phyloP scores from a whole-genome alignment of 2,797 vertebrate genomes.

The Sarcophilus harrisii region DNA sequence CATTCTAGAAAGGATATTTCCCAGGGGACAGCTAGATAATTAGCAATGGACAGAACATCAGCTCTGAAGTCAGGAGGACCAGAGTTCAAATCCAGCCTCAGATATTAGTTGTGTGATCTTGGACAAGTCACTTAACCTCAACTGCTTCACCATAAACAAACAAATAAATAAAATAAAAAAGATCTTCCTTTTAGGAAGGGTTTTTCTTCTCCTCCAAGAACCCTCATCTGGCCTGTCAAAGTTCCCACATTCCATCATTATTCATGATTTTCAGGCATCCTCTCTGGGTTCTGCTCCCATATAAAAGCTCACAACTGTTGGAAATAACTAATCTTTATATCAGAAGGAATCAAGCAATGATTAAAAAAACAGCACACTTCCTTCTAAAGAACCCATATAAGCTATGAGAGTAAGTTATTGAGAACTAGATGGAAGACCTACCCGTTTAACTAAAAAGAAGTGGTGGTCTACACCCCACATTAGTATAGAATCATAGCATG shows the following conservation, averaged over 20 bases:
- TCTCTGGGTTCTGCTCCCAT: background rate
- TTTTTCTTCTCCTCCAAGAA: background rate
- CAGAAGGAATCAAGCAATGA: background rate
- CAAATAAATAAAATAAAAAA: no score
- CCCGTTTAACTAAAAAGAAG: background rate
- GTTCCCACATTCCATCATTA: background rate
- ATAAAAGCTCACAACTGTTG: background rate
- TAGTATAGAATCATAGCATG: background rate
- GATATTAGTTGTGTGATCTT: no score
- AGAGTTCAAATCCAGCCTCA: no score
- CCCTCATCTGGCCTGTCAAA: background rate
- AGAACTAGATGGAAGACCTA: background rate
- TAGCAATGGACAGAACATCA: no score
- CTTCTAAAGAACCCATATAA: background rate
- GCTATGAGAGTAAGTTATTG: background rate
- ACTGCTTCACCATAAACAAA: no score
- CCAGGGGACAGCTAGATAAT: no score
- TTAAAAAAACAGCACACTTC: background rate
- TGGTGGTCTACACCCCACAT: background rate
- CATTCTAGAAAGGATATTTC: background rate
- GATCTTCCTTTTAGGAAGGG: background rate
- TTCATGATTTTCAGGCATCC: background rate
- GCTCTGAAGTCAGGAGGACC: no score
- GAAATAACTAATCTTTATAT: background rate
- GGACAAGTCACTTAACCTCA: no score